Percentiles rank a stretch among this genome's conserved stretches.
These are phyloP conservation scores for Drosophila micromelanica DNA, from an alignment of 1,140 invertebrate species.

Conservation along the genomic window DNA sequence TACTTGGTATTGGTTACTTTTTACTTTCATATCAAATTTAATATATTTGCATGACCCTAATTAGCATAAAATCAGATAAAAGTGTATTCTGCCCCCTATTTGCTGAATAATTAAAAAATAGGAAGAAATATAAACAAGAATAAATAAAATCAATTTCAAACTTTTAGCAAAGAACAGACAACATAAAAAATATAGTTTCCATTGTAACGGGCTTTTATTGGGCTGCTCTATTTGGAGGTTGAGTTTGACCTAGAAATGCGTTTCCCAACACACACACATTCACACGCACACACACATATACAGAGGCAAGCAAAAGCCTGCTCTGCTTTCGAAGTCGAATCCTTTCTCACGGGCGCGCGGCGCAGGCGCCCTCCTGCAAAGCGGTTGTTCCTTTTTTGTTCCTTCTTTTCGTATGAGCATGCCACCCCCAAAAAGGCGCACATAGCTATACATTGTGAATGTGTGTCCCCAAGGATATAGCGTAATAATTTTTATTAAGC, in stretches of 20 bases:
- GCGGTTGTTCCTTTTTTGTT: conserved; percentile 4
- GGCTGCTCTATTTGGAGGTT: conserved; percentile 47
- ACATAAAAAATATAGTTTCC: conserved; percentile 13
- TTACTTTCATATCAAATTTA: too few species aligned
- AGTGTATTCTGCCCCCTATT: too few species aligned
- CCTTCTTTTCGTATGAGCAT: conserved; percentile 67
- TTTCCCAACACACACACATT: conserved; percentile 33
- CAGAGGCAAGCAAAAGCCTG: conserved; percentile 25
- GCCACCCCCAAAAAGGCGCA: conserved; percentile 68
- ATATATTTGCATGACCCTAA: too few species aligned
- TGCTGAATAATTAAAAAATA: too few species aligned
- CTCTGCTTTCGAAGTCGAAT: conserved; percentile 60
- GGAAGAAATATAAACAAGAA: too few species aligned
- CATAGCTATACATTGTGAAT: conserved; percentile 59
- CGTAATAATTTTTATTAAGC: conserved; percentile 77
- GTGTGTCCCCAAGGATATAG: conserved; percentile 70
- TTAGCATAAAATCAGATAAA: too few species aligned
- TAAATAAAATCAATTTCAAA: conserved; percentile 2
- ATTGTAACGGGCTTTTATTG: conserved; percentile 43
- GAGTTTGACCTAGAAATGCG: conserved; percentile 78
- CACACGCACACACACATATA: conserved; percentile 4
- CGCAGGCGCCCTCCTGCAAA: conserved; percentile 51
- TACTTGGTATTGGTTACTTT: too few species aligned
- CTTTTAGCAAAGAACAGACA: background rate
- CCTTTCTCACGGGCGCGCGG: conserved; percentile 36